Conservation (phyloP, 2,888 invertebrate species). For the Calameuta idolon region DNA sequence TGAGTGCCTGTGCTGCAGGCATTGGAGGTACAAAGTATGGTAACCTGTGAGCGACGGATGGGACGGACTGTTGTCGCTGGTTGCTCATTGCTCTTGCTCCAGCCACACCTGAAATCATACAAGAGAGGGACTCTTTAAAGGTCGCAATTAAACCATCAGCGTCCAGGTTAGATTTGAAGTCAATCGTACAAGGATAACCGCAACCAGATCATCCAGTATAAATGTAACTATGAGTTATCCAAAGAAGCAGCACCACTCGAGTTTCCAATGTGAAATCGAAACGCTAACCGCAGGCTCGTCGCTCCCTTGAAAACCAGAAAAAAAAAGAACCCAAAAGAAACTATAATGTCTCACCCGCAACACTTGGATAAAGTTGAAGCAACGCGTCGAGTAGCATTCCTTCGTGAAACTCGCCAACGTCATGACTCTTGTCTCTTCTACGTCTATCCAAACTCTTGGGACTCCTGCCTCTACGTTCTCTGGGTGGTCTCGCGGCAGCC, state of each 20-base stretch:
- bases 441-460: slow-evolving; percentile 66
- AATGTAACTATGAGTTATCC: neutral
- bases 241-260: neutral
- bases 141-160: neutral
- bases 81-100: slow-evolving; percentile 51
- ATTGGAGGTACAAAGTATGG: slow-evolving; percentile 64
- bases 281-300: neutral
- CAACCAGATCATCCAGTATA: neutral
- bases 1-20: slow-evolving; percentile 55
- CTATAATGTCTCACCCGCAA: slow-evolving; percentile 68
- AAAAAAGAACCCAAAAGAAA: neutral
- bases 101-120: slow-evolving; percentile 50
- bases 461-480: slow-evolving; percentile 68
- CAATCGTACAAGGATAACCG: neutral
- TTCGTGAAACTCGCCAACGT: slow-evolving; percentile 82
- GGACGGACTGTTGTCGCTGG: slow-evolving; percentile 60
- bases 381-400: slow-evolving; percentile 82
- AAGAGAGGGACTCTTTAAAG: neutral
- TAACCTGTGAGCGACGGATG: slow-evolving; percentile 57
- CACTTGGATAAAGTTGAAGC: slow-evolving; percentile 78
- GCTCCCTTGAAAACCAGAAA: neutral
- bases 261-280: neutral
- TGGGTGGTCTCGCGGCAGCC: slow-evolving; percentile 73
- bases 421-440: slow-evolving; percentile 70
- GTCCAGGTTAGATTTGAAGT: neutral